Evolutionary conservation across 2,797 vertebrate genomes (phyloP), one percentile per base, ranked within the genome.

Genomic region (Vespertilio murinus): DNA sequence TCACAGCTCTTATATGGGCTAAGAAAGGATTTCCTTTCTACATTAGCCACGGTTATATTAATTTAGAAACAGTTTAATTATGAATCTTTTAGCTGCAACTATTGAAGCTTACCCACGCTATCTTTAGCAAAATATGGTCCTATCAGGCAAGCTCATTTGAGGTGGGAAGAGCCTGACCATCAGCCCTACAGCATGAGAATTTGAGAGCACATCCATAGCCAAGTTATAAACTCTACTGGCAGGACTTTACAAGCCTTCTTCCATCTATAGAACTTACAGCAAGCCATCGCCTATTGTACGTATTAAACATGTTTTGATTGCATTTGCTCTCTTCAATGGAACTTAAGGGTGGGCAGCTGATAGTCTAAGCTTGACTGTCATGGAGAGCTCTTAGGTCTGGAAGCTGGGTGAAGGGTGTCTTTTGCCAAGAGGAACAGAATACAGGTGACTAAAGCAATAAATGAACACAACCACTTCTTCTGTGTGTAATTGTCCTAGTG

Each of bases 371-470:
- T 5, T 33, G 49, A 64, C 49, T 40, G 12, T 20, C n/a, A 14
- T 9, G 8, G 42, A 40, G 30, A 42, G 16, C 64, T 79, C 54
- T 86, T 45, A 23, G 35, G 33, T 59, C 45, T 88, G 42, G 40
- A 84, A 45, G 61, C 65, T 79, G 5, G 38, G 28, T 40, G 33
- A 38, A 82, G n/a, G 42, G 47, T 49, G 47, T 80, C 75, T 30
- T 54, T 47, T 28, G 52, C 74, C 80, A 16, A 47, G 30, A 87
- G 65, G 40, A 81, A 22, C 16, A 90, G 91, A 95, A 83, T 81
- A 61, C 33, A 88, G 88, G 78, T 92, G 35, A 49, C 30, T 38
- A 93, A 91, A 97, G 94, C 94, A 97, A 97, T 96, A 96, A 97
- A 96, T 47, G 87, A 95, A 88, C 89, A 82, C 89, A 96, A 93